Evolutionary conservation across 2,797 vertebrate species (phyloP), one percentile per base, ranked within the genome.

Genomic region (Anguilla obscura): DNA sequence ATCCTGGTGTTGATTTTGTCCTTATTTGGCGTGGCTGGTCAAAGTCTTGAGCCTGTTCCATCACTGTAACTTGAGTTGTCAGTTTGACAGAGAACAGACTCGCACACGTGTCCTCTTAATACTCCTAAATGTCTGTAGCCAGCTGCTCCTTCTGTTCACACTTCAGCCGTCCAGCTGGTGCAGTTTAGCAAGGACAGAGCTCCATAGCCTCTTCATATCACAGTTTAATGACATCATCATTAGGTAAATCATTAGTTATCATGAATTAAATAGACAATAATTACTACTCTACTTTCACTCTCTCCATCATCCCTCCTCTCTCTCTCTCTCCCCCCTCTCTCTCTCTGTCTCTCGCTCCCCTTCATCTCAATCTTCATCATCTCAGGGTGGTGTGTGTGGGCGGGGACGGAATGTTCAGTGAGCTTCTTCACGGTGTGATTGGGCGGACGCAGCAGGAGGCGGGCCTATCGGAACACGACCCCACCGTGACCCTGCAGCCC

Each of bases 321-420:
- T 74, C 27, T 12, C 33, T 24, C 33, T 27, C 36, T 86, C 91
- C 89, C 93, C 90, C 90, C 50, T 74, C 69, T 74, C 27, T 12
- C 27, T 74, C 10, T 40, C 30, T 52, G 18, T 90, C 33, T 40
- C 33, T 27, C 36, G 86, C 91, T 90, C 93, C 89, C 90, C 36
- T 40, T 40, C 36, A 40, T 3, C 36, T 40, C 36, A 40, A 40
- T 40, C 54, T 14, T 56, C 54, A 56, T 56, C 54, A 9, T 14
- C 87, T 91, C 92, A 97, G 97, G 33, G 95, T 97, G 93, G 96
- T 97, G 90, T 97, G 96, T 85, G 97, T 97, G 87, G 97, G 97
- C 0, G 97, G 97, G 10, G 97, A 97, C 3, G 97, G 97, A 91
- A 97, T 96, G 94, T 97, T 97, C 93, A 97, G 96, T 0, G 97